A percentile compares a stretch with the other conserved stretches of the same genome.
These are phyloP conservation scores for Ichneumoninae sp. DNA, from an alignment of 2,888 invertebrate species.

Conservation along the genomic window DNA sequence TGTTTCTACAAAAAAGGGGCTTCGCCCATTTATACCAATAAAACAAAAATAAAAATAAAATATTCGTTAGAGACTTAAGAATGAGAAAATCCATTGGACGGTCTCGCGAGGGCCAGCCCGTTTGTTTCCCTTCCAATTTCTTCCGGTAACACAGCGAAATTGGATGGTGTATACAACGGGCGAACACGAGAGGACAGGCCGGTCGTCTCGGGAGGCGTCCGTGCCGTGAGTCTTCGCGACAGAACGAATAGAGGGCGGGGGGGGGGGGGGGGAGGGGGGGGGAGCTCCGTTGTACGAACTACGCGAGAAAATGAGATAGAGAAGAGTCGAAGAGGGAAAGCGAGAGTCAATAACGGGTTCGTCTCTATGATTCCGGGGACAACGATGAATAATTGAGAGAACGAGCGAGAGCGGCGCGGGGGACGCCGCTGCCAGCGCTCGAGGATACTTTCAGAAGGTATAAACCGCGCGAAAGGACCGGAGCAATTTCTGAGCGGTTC, in stretches of 20 bases:
- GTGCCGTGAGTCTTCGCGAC: not conserved
- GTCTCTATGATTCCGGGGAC: slow-evolving; percentile 57
- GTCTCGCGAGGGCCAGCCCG: slow-evolving; percentile 32
- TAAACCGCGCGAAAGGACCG: slow-evolving; percentile 16
- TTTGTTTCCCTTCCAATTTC: slow-evolving; percentile 67
- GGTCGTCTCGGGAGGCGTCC: not conserved
- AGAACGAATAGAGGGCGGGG: not conserved
- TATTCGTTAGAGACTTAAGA: slow-evolving; percentile 22
- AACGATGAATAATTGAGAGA: slow-evolving; percentile 73
- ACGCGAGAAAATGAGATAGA: slow-evolving; percentile 6
- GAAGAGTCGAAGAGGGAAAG: slow-evolving; percentile 26
- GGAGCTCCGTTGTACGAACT: not conserved
- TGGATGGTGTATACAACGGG: slow-evolving; percentile 55
- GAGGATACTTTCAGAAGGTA: not conserved
- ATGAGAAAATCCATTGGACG: slow-evolving; percentile 16
- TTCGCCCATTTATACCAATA: too few relatives aligned
- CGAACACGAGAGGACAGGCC: not conserved
- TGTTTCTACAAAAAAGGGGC: too few relatives aligned
- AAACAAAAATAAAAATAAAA: not conserved
- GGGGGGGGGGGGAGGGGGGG: too few relatives aligned
- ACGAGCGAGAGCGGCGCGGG: slow-evolving; percentile 44
- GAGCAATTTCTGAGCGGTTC: slow-evolving; percentile 50
- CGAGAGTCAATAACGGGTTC: slow-evolving; percentile 56
- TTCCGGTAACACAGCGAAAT: slow-evolving; percentile 60
- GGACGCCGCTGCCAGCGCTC: not conserved